Percentiles rank a stretch among this genome's conserved stretches.
Evolutionary conservation across 2,888 invertebrate genomes (phyloP).

Genomic region (Lacanobia oleracea): DNA sequence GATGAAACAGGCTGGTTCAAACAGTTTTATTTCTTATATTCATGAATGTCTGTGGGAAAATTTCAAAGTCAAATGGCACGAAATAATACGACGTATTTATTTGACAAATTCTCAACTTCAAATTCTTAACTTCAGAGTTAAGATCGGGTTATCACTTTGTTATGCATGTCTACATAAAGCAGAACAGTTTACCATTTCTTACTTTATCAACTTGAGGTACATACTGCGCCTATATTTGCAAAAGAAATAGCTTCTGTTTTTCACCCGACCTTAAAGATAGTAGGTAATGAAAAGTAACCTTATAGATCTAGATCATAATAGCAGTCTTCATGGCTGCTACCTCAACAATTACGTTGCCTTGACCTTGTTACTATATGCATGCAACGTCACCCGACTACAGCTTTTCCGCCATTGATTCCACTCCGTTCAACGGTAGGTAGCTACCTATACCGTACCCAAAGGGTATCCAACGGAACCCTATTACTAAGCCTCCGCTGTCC

Average conservation of each 20-base stretch:
- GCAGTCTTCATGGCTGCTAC: constrained; percentile 39
- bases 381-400: constrained; percentile 19
- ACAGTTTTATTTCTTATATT: no score
- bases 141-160: background rate
- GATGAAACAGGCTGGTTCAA: no score
- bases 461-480: no score
- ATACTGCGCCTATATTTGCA: no score
- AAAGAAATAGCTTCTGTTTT: background rate
- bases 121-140: no score
- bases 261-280: constrained; percentile 19
- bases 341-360: constrained; percentile 47
- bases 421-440: constrained; percentile 20
- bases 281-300: constrained; percentile 3
- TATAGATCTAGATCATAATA: background rate
- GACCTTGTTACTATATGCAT: constrained; percentile 48
- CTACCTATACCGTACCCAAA: no score
- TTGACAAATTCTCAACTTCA: no score
- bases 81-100: no score
- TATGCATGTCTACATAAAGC: background rate
- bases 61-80: no score
- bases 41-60: no score
- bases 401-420: constrained; percentile 44
- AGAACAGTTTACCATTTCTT: background rate
- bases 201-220: no score
- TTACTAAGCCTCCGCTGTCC: no score